Evolutionary conservation across 2,888 invertebrate species (phyloP).

Genomic region (Ferdinandea cuprea): DNA sequence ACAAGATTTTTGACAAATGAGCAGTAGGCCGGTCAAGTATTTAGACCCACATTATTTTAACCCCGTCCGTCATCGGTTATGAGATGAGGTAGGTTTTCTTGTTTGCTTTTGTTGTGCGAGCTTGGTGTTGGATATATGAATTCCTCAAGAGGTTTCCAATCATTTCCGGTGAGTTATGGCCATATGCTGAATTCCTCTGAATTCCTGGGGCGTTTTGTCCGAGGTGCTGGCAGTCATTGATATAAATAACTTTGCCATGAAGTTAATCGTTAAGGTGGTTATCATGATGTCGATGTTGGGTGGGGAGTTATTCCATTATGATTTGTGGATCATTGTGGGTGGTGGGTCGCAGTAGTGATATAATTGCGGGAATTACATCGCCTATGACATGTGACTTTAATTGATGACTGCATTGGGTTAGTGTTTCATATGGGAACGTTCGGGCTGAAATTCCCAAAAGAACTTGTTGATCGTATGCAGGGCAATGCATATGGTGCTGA

Average conservation of each 20-base stretch:
- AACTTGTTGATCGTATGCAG: constrained; percentile 55
- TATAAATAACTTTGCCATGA: constrained; percentile 79
- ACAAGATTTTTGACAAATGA: constrained; percentile 75
- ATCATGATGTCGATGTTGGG: constrained; percentile 17
- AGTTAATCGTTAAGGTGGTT: constrained; percentile 78
- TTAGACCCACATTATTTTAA: constrained; percentile 73
- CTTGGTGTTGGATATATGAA: constrained; percentile 71
- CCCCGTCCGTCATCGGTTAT: constrained; percentile 56
- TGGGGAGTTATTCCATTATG: constrained; percentile 61
- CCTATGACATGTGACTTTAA: constrained; percentile 68
- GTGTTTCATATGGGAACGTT: constrained; percentile 26
- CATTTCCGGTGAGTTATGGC: constrained; percentile 79
- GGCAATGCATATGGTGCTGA: background rate
- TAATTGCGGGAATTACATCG: constrained; percentile 72
- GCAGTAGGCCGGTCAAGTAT: constrained; percentile 74
- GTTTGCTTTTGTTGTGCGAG: constrained; percentile 51
- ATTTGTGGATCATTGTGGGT: constrained; percentile 63
- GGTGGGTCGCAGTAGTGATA: constrained; percentile 26
- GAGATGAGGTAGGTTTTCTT: constrained; percentile 40
- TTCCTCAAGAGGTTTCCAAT: constrained; percentile 79
- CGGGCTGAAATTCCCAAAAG: background rate
- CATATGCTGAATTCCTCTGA: constrained; percentile 70
- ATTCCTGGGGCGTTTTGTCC: constrained; percentile 63
- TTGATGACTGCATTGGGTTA: constrained; percentile 66
- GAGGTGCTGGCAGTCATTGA: constrained; percentile 75